Evolutionary conservation across 2,888 invertebrate species (phyloP).

Genomic region (Onchidella celtica): DNA sequence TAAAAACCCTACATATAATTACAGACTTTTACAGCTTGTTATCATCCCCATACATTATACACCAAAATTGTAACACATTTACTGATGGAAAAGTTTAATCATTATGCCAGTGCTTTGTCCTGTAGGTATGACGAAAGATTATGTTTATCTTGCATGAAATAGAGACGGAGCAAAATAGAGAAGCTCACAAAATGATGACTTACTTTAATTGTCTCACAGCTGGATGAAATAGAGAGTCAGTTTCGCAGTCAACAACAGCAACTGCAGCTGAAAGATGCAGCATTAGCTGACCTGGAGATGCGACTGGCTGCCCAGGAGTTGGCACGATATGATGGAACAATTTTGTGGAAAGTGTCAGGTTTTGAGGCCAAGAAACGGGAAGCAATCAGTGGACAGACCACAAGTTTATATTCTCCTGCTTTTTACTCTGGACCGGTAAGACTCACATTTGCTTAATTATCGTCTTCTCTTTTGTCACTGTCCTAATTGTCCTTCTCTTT

Average conservation of each 20-base stretch:
- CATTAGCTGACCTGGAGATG: conserved; percentile 67
- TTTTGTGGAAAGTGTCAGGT: conserved; percentile 77
- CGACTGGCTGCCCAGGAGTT: conserved; percentile 67
- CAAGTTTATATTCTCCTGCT: conserved; percentile 76
- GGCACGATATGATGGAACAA: conserved; percentile 74
- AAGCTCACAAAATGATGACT: too few species aligned
- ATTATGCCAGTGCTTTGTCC: too few species aligned
- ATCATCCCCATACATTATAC: too few species aligned
- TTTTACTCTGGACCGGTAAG: conserved; percentile 75
- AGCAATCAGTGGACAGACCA: conserved; percentile 69
- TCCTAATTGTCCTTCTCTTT: background rate
- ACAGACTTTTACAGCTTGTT: too few species aligned
- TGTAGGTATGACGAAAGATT: too few species aligned
- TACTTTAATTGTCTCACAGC: too few species aligned
- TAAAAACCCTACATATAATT: too few species aligned
- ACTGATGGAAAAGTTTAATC: too few species aligned
- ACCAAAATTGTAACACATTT: too few species aligned
- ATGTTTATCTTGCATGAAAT: too few species aligned
- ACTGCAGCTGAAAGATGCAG: conserved; percentile 51
- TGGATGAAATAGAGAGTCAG: conserved; percentile 50
- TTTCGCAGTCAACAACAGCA: conserved; percentile 48
- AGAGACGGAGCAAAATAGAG: too few species aligned
- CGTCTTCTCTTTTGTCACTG: background rate
- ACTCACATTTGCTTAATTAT: background rate
- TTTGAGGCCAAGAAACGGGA: conserved; percentile 67